These are phyloP conservation scores for Caenorhabditis wallacei DNA, from an alignment of 2,888 invertebrate species.

Conservation along the genomic window DNA sequence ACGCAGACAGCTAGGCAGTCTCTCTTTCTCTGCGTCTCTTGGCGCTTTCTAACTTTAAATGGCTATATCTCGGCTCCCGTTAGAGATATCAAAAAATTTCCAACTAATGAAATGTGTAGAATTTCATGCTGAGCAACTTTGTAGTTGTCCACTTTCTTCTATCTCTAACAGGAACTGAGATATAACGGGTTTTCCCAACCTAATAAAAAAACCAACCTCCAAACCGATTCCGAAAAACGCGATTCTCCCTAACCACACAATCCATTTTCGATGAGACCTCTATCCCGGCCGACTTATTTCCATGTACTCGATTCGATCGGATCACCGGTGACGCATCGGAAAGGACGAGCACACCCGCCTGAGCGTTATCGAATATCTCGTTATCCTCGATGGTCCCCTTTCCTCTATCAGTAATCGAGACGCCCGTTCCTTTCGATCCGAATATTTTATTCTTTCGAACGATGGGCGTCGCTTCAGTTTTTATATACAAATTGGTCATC, in stretches of 20 bases:
- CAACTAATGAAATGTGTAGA: too few relatives aligned
- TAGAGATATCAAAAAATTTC: too few relatives aligned
- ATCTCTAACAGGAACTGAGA: too few relatives aligned
- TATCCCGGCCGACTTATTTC: constrained; percentile 97
- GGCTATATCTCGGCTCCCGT: too few relatives aligned
- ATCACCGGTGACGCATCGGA: constrained; percentile 97
- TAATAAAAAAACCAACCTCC: constrained; percentile 71
- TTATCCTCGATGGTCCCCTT: constrained; percentile 92
- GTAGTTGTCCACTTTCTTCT: too few relatives aligned
- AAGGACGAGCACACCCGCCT: constrained; percentile 97
- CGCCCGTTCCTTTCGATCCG: constrained; percentile 85
- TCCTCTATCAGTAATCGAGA: constrained; percentile 99
- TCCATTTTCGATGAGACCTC: constrained; percentile 99
- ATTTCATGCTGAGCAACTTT: too few relatives aligned
- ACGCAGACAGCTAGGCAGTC: too few relatives aligned
- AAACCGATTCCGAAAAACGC: constrained; percentile 93
- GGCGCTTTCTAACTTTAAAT: too few relatives aligned
- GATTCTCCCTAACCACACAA: constrained; percentile 97
- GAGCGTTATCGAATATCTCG: constrained; percentile 97
- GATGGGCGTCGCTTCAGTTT: constrained; percentile 98
- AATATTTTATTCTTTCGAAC: constrained; percentile 86
- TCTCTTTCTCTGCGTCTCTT: too few relatives aligned
- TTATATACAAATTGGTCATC: constrained; percentile 99
- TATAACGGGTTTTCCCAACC: neutral
- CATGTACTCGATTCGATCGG: constrained; percentile 96